Evolutionary conservation across 2,113 vertebrate genomes (phyloP).

Genomic region (Dasyornis broadbenti): DNA sequence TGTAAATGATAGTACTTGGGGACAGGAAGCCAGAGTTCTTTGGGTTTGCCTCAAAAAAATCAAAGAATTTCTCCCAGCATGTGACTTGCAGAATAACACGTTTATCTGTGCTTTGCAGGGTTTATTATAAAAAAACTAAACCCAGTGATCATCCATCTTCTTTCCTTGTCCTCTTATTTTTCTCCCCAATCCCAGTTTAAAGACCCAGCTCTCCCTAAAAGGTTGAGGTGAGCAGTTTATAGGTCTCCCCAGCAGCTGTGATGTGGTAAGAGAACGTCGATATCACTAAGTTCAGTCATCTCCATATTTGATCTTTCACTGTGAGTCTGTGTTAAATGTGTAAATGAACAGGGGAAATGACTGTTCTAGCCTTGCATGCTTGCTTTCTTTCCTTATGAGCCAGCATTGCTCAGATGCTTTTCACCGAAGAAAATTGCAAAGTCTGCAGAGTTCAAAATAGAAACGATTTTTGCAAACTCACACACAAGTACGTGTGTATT

Average conservation of each 20-base stretch:
- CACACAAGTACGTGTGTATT: background rate
- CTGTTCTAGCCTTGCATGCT: background rate
- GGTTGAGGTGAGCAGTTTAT: background rate
- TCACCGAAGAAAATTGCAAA: background rate
- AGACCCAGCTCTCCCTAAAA: background rate
- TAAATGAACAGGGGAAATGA: background rate
- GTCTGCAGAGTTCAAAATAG: slow-evolving; percentile 14
- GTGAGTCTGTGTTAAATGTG: background rate
- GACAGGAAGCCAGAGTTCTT: background rate
- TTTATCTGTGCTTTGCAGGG: background rate
- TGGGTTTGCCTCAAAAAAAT: background rate
- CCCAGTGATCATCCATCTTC: background rate
- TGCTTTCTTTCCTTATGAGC: background rate
- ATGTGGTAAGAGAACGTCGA: background rate
- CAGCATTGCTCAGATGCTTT: background rate
- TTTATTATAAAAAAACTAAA: background rate
- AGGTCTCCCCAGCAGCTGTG: background rate
- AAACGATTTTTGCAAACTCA: background rate
- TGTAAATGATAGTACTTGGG: background rate
- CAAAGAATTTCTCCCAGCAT: background rate
- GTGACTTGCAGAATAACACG: background rate
- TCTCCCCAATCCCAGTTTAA: background rate
- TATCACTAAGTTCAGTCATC: background rate
- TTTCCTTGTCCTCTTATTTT: background rate
- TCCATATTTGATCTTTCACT: background rate